Percentiles rank a stretch among this genome's conserved stretches.
These are phyloP conservation scores for Heliconius erato DNA, from an alignment of 2,888 invertebrate species.

Conservation along the genomic window DNA sequence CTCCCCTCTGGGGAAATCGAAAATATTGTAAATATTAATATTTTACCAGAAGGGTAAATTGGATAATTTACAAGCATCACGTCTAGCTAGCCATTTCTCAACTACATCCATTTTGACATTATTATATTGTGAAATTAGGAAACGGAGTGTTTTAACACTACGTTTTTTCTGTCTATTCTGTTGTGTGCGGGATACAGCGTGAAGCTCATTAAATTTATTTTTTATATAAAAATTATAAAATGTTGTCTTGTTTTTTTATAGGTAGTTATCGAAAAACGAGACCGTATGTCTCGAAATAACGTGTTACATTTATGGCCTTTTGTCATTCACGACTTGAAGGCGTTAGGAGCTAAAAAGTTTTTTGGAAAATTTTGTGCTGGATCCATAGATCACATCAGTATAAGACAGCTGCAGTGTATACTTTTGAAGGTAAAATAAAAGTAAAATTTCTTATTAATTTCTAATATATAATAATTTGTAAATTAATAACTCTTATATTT, in stretches of 20 bases:
- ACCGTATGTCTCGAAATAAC: conserved; percentile 97
- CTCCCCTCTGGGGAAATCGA: too few species aligned
- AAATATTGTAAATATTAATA: too few species aligned
- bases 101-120: not conserved
- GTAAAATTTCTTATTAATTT: not conserved
- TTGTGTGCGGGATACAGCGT: too few species aligned
- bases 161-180: too few species aligned
- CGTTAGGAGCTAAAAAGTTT: conserved; percentile 98
- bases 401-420: conserved; percentile 97
- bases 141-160: too few species aligned
- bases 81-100: not conserved
- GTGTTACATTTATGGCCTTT: conserved; percentile 99
- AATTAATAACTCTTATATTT: not conserved
- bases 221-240: not conserved
- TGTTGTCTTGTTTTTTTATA: conserved; percentile 57
- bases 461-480: not conserved
- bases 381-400: conserved; percentile 99
- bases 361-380: conserved; percentile 99
- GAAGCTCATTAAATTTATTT: too few species aligned
- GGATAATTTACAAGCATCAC: not conserved
- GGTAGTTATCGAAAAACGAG: conserved; percentile 97
- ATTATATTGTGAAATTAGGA: not conserved
- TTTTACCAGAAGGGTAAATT: too few species aligned
- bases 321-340: conserved; percentile 97
- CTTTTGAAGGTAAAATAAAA: conserved; percentile 91